Evolutionary conservation across 2,888 invertebrate genomes (phyloP).

Genomic region (Metellina segmentata): DNA sequence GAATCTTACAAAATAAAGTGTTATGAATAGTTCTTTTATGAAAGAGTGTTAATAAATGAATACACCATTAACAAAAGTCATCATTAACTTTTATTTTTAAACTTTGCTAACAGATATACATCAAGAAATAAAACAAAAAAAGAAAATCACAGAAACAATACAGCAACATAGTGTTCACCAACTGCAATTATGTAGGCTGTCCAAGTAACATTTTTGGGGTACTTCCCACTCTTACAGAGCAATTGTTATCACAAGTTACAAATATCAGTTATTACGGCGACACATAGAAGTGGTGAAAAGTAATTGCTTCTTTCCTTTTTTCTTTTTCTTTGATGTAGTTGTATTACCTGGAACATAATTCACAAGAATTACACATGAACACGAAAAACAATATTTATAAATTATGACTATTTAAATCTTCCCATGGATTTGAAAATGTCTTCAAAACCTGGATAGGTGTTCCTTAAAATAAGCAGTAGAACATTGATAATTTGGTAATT

Average conservation of each 20-base stretch:
- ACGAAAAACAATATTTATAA: too few species aligned
- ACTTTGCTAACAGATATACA: conserved; percentile 66
- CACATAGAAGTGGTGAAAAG: conserved; percentile 86
- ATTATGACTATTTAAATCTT: too few species aligned
- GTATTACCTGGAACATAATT: conserved; percentile 45
- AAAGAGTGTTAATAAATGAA: conserved; percentile 23
- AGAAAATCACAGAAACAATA: conserved; percentile 74
- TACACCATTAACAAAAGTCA: conserved; percentile 10
- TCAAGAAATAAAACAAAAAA: conserved; percentile 56
- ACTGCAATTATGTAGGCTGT: neutral
- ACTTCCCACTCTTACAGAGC: neutral
- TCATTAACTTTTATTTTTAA: conserved; percentile 57
- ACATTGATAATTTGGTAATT: too few species aligned
- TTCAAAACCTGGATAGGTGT: too few species aligned
- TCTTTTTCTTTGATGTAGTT: conserved; percentile 85
- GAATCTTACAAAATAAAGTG: neutral
- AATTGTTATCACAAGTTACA: neutral
- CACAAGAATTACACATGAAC: neutral
- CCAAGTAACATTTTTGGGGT: neutral
- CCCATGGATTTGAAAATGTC: too few species aligned
- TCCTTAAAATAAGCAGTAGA: too few species aligned
- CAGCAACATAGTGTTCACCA: conserved; percentile 22
- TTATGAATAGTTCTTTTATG: too few species aligned
- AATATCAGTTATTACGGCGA: conserved; percentile 30
- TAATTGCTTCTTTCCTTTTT: conserved; percentile 86